Base-by-base conservation (phyloP, 2,113 vertebrate species). In the Benitochromis conjunctus region DNA sequence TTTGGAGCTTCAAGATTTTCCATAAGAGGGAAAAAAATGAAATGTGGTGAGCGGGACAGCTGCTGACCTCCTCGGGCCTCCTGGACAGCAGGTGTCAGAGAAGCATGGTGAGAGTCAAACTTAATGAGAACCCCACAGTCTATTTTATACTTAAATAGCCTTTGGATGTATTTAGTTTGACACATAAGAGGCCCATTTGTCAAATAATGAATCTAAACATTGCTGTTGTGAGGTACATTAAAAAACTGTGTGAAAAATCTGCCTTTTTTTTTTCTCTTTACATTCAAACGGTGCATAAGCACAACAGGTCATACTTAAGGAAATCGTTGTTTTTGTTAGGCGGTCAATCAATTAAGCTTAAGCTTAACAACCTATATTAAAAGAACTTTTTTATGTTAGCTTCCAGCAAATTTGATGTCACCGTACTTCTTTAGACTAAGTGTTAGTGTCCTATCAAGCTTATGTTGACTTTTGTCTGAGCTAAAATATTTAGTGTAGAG, bases 1-100 rank as follows among this genome's bases (percentile, higher is more conserved):
- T 86, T 92, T 93, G 83, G 74, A 89, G 55, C 77, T 38, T 81
- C 24, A 74, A 91, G 85, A 86, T 85, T 90, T 89, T 93, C 62
- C 84, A 89, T 90, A 86, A 79, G 46, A 89, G 82, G 82, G n/a
- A 82, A 88, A 92, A 94, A 88, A 93, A 94, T 88, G 60, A 86
- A 91, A 88, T 82, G 84, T 78, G 74, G 79, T 66, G 84, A 80
- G 80, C 58, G 80, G 46, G 78, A 84, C 92, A 93, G 91, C 89
- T 94, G 91, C 86, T 91, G 82, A 92, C 91, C 92, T 92, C 92
- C 91, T 92, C 88, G 10, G 91, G 92, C 88, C 91, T 66, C 56
- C 46, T 53, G 80, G 79, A 85, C 80, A 87, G 89, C 86, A 93
- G 86, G 91, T 89, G 88, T 84, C 79, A 48, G 38, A 84, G 62